Base-by-base conservation (phyloP, 2,797 vertebrate species). In the Galaxias olidus region DNA sequence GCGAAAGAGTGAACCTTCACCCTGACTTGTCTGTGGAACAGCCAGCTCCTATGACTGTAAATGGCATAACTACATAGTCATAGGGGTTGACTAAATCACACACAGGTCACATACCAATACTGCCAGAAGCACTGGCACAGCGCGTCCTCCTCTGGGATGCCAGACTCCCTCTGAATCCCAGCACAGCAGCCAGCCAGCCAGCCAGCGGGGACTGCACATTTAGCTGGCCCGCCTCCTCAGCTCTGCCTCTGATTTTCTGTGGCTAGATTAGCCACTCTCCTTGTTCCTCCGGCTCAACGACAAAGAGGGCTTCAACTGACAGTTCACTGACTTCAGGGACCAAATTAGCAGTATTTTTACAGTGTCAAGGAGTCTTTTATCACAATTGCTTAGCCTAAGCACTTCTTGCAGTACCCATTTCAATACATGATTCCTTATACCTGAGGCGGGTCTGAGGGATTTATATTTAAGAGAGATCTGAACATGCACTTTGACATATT, bases 401-500 rank as follows among this genome's bases (percentile, higher is more conserved):
- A 20, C 15, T 53, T 53, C 9, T 19, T 10, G 30, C 30, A 6
- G 30, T 53, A 20, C 10, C 18, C 15, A 44, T 46, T 20, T 18
- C 19, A 59, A 45, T 18, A n/a, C 12, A 63, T 71, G 5, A 72
- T 54, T 65, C 69, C 52, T 66, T 75, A 72, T 76, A 75, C 78
- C 82, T 80, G 79, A 76, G 71, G 6, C 30, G 12, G 10, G 43
- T 19, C 56, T 19, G 14, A 15, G 10, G 10, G 17, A 7, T 15
- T 17, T 59, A 19, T 40, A 9, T 60, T 18, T 46, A 4, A 52
- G 19, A 51, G 10, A 30, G 66, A 67, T 69, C 53, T 71, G 15
- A 76, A 72, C 58, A 85, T 69, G 81, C 78, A 84, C 76, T 83
- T 84, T 75, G 67, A 75, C 15, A 72, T 73, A 60, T 43, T 71